These are phyloP conservation scores for Nowickia ferox DNA, from an alignment of 2,888 invertebrate species.

Conservation along the genomic window DNA sequence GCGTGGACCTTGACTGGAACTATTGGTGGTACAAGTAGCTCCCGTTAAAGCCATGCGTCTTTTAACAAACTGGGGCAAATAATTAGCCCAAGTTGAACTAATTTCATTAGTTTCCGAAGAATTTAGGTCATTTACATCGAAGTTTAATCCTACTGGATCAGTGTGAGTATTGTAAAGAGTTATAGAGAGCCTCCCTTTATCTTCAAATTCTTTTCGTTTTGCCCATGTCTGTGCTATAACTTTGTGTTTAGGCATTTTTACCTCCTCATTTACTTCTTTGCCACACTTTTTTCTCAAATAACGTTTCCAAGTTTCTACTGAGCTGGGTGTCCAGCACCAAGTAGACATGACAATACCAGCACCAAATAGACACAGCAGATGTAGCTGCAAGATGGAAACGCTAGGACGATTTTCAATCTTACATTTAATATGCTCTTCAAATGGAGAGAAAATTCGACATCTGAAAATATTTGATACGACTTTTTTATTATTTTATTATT, in stretches of 20 bases:
- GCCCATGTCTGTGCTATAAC: constrained; percentile 96
- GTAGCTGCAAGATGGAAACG: constrained; percentile 91
- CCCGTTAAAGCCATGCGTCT: constrained; percentile 92
- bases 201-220: constrained; percentile 92
- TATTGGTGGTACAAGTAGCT: constrained; percentile 78
- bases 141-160: constrained; percentile 93
- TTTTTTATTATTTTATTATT: background rate
- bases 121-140: constrained; percentile 86
- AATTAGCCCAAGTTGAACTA: constrained; percentile 96
- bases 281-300: constrained; percentile 91
- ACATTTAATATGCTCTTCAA: constrained; percentile 84
- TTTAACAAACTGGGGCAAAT: constrained; percentile 92
- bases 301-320: constrained; percentile 92
- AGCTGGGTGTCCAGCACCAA: constrained; percentile 96
- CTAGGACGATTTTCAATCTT: constrained; percentile 89
- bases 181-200: constrained; percentile 93
- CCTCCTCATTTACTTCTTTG: constrained; percentile 87
- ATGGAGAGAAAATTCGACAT: constrained; percentile 81
- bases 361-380: constrained; percentile 92
- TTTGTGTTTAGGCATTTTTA: constrained; percentile 92
- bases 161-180: constrained; percentile 93
- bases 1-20: constrained; percentile 85
- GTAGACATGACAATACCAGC: constrained; percentile 95
- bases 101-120: constrained; percentile 92
- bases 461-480: constrained; percentile 73